These are phyloP conservation scores for Zelleria hepariella DNA, from an alignment of 2,888 invertebrate species.

Conservation along the genomic window DNA sequence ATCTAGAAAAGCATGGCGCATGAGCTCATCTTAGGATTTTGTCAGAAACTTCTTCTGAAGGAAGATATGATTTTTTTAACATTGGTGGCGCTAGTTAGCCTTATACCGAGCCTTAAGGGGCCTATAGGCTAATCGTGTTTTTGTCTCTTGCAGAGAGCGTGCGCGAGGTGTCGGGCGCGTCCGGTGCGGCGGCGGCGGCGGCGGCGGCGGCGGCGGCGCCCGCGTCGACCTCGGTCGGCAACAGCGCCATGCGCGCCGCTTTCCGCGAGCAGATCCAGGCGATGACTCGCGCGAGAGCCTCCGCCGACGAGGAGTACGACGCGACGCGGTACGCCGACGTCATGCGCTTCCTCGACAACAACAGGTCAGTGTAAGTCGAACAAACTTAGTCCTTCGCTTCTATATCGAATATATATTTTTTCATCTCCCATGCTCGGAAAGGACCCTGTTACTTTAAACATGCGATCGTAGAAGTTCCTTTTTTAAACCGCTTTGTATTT, in stretches of 20 bases:
- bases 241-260: conserved; percentile 28
- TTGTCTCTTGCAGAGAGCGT: conserved; percentile 29
- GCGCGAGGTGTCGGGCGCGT: conserved; percentile 18
- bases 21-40: too few relatives aligned
- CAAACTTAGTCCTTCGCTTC: not conserved
- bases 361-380: not conserved
- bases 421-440: too few relatives aligned
- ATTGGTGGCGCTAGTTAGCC: too few relatives aligned
- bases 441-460: too few relatives aligned
- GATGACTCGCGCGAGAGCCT: conserved; percentile 31
- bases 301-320: conserved; percentile 34
- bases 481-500: too few relatives aligned
- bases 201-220: conserved; percentile 15
- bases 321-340: conserved; percentile 30
- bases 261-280: conserved; percentile 44
- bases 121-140: not conserved
- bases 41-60: too few relatives aligned
- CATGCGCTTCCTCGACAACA: conserved; percentile 31
- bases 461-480: too few relatives aligned
- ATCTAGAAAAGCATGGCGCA: not conserved
- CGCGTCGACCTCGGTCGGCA: too few relatives aligned
- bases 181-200: conserved; percentile 11
- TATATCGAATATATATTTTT: too few relatives aligned
- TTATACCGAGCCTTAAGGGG: too few relatives aligned
- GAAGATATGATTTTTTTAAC: too few relatives aligned